Evolutionary conservation across 2,797 vertebrate genomes (phyloP).

Genomic region (Sebastiscus tertius): DNA sequence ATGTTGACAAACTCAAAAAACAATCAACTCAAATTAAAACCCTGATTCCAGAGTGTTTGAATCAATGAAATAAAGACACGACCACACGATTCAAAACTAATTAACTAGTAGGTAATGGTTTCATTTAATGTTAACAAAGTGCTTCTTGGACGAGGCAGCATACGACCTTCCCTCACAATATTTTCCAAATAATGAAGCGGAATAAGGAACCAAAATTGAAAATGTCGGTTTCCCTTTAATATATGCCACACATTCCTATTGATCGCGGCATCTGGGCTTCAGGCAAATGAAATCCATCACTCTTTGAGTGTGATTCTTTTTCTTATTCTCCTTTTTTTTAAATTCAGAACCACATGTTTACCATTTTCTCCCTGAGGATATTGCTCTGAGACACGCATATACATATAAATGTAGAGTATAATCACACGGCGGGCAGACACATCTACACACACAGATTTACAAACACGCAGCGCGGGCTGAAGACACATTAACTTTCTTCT

Average conservation of each 20-base stretch:
- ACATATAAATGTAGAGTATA: constrained; percentile 3
- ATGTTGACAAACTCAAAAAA: not conserved
- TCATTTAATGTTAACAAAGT: not conserved
- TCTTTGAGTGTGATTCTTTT: not conserved
- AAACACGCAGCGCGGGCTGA: not conserved
- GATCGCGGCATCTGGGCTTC: constrained; percentile 13
- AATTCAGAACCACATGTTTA: constrained; percentile 23
- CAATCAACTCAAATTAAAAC: not conserved
- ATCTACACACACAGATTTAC: not conserved
- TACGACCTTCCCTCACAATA: not conserved
- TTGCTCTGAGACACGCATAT: not conserved
- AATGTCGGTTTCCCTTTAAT: constrained; percentile 10
- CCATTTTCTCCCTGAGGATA: not conserved
- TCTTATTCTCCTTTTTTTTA: not conserved
- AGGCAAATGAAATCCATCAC: constrained; percentile 23
- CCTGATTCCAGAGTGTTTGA: not conserved
- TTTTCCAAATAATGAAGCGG: not conserved
- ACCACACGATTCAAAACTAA: not conserved
- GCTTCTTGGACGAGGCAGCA: not conserved
- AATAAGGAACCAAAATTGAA: not conserved
- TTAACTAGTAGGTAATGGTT: not conserved
- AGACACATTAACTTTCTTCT: not conserved
- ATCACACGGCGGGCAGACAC: not conserved
- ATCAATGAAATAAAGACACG: not conserved
- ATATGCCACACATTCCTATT: not conserved